phyloP scores from a whole-genome alignment of 1,140 invertebrate genomes.

The Coptotermes formosanus region DNA sequence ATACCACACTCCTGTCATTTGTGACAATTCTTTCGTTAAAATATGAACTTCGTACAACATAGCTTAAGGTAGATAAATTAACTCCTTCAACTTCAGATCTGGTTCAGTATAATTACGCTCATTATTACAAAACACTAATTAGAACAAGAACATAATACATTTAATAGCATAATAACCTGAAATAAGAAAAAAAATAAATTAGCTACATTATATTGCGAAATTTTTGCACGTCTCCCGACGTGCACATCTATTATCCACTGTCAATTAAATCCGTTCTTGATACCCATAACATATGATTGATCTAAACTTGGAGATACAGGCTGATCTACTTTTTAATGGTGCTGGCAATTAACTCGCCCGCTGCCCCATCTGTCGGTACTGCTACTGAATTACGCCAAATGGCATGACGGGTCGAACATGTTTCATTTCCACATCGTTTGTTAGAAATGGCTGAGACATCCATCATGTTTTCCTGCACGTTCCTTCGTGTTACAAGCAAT shows the following conservation, averaged over 20 bases:
- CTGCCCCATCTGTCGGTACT: constrained; percentile 12
- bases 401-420: constrained; percentile 7
- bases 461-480: constrained; percentile 5
- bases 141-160: not conserved
- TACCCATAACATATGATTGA: not conserved
- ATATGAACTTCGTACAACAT: not conserved
- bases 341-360: constrained; percentile 12
- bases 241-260: constrained; percentile 13
- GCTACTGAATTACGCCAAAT: not conserved
- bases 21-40: not conserved
- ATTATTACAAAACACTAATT: constrained; percentile 17
- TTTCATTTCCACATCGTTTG: constrained; percentile 12
- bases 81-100: not conserved
- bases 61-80: not conserved
- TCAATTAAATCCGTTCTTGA: constrained; percentile 16
- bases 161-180: constrained; percentile 3
- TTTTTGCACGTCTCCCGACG: not conserved
- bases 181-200: not conserved
- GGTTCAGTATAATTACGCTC: not conserved
- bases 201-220: not conserved
- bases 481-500: not conserved
- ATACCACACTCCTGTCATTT: not conserved
- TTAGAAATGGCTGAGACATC: constrained; percentile 12
- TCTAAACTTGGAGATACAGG: not conserved
- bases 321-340: not conserved